These are phyloP conservation scores for Myiozetetes cayanensis DNA, from an alignment of 2,113 vertebrate genomes.

Conservation along the genomic window DNA sequence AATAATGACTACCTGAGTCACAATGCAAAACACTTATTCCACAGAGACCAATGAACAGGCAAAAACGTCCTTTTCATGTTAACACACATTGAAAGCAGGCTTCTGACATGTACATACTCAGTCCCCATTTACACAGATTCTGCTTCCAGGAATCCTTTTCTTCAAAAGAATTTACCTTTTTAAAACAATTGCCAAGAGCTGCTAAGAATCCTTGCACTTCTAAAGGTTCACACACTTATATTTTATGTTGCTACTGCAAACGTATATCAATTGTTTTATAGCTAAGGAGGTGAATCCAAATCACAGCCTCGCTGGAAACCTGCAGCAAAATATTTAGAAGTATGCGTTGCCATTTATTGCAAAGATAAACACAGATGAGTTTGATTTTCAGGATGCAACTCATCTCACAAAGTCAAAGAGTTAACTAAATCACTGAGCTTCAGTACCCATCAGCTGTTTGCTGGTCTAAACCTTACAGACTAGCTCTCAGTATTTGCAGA, in stretches of 20 bases:
- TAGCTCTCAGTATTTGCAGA: background rate
- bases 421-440: background rate
- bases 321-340: background rate
- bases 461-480: background rate
- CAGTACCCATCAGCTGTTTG: background rate
- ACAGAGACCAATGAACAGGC: background rate
- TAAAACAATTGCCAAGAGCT: background rate
- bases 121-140: background rate
- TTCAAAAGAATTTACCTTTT: background rate
- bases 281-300: background rate
- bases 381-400: background rate
- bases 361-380: background rate
- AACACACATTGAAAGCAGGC: background rate
- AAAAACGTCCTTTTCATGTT: background rate
- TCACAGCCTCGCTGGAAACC: background rate
- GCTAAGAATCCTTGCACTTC: background rate
- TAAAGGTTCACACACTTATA: background rate
- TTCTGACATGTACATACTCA: background rate
- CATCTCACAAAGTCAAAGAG: background rate
- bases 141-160: background rate
- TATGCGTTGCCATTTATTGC: background rate
- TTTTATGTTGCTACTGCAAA: background rate
- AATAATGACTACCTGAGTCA: background rate
- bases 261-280: background rate
- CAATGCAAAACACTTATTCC: background rate